Evolutionary conservation across 1,140 invertebrate species (phyloP), one percentile per base, ranked within the genome.

Genomic region (Oreohelix idahoensis): DNA sequence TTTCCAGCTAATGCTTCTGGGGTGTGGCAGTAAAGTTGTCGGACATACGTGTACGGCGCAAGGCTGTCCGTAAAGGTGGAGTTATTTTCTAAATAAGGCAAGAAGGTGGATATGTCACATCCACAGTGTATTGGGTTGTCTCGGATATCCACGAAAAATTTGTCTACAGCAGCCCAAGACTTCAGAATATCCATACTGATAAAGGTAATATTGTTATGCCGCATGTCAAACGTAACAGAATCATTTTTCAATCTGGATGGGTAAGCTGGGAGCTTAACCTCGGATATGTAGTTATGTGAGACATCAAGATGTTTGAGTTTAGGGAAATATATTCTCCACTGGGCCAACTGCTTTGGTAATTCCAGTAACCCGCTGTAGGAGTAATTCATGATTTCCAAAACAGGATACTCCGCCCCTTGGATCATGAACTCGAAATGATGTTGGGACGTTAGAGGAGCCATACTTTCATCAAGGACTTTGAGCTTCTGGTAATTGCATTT

Each of bases 51-150:
- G n/a, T 82, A 82, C 36, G 58, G 70, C 2, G n/a, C 32, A 1
- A 82, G 70, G 1, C 36, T 32, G 26, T 29, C 45, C 0, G 4
- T 23, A 32, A 71, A 84, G 20, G 20, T n/a, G 1, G 66, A 39
- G 0, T 53, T 63, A 26, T 84, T 58, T 20, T 79, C 8, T 10
- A 86, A 17, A 38, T 38, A 45, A 10, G 13, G 17, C 29, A 86
- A 32, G 13, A 84, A 66, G 29, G 51, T 36, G 0, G 0, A 17
- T 17, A 84, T 0, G 1, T 79, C 51, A 38, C 85, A 84, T 0
- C 36, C 73, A 49, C 85, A 86, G 70, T 79, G 53, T 26, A 86
- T 82, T 10, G 85, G 85, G 70, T 86, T 86, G 76, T 84, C 36
- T 0, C 83, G 32, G n/a, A 86, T 75, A 45, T 86, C 85, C 1